Base-by-base conservation (phyloP, 2,888 invertebrate genomes). In the Prenolepis imparis region DNA sequence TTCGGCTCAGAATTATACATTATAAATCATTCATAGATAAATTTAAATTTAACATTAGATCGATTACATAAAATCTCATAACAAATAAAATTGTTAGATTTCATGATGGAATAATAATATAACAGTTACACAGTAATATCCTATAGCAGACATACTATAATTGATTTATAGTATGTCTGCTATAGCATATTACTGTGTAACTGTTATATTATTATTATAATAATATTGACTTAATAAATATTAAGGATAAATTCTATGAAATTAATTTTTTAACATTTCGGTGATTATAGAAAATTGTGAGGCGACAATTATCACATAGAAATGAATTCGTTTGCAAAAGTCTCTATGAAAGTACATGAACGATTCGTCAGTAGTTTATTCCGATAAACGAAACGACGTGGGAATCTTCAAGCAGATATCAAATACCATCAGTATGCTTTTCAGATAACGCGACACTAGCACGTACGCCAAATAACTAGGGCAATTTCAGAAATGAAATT, bases 401-500 rank as follows among this genome's bases (percentile, higher is more conserved):
- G n/a, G 11, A 68, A 77, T 11, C 66, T 32, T 70, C 24, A 28
- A 11, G 9, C n/a, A 57, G 32, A 24, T 68, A 57, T 28, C 77
- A 57, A 41, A 32, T 64, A 57, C 12, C 70, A 77, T 77, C 77
- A 68, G 70, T 77, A 77, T 77, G 77, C 77, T 68, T 41, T 77
- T 68, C 68, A 39, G 8, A 68, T 68, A 57, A 55, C 18, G 36
- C 36, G 64, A 64, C 55, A 24, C 36, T 24, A 59, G 32, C 66
- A 64, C 66, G 77, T 75, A 61, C 18, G 32, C 21, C 41, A 48
- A 72, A 67, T 73, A 82, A 78, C 63, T 48, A 28, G 36, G 39
- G 57, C 59, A 80, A 85, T 87, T 80, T 68, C 57, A 73, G 78
- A 81, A 78, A 80, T 84, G 80, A 86, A 84, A 87, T 83, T 89